A percentile compares a stretch with the other conserved stretches of the same genome.
Evolutionary conservation across 1,140 invertebrate species (phyloP).

Genomic region (Philaenus spumarius): DNA sequence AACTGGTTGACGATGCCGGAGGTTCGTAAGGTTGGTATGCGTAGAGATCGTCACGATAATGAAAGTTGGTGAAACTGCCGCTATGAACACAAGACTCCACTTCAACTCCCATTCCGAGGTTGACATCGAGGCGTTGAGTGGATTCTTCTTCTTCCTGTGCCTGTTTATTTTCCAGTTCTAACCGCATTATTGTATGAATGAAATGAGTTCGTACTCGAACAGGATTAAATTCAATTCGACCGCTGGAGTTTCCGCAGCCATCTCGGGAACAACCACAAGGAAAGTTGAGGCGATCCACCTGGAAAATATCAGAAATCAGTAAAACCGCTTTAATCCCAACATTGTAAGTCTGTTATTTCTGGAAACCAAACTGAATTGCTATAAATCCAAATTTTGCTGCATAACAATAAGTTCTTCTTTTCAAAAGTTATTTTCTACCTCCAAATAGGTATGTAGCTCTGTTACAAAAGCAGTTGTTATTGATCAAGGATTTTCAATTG

Average conservation of each 20-base stretch:
- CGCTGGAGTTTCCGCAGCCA: conserved; percentile 86
- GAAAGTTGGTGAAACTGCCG: conserved; percentile 55
- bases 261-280: conserved; percentile 94
- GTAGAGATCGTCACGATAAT: conserved; percentile 39
- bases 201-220: conserved; percentile 94
- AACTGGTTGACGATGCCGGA: conserved; percentile 31
- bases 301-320: conserved; percentile 5
- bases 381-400: no score
- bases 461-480: no score
- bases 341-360: no score
- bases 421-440: no score
- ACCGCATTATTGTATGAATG: conserved; percentile 91
- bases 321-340: no score
- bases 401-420: no score
- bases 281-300: conserved; percentile 90
- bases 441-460: no score
- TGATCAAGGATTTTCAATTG: no score
- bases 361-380: no score
- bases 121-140: conserved; percentile 4
- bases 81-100: conserved; percentile 52
- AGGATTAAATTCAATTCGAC: conserved; percentile 94
- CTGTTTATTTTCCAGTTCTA: conserved; percentile 84
- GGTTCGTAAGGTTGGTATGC: neutral
- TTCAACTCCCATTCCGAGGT: conserved; percentile 45
- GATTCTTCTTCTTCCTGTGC: conserved; percentile 35